Evolutionary conservation across 2,797 vertebrate species (phyloP).

Genomic region (Pelochelys cantorii): DNA sequence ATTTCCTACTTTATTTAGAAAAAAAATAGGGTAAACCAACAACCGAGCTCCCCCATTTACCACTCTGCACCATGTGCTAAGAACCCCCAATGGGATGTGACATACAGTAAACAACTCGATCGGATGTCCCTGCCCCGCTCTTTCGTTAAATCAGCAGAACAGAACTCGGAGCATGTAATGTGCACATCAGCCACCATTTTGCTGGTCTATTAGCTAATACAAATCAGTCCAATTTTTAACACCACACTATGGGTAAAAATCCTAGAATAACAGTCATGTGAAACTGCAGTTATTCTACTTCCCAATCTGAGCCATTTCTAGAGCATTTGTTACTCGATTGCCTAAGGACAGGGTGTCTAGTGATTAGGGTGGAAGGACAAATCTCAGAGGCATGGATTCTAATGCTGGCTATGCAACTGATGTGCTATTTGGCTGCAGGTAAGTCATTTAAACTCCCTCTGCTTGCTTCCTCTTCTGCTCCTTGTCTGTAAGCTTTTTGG

Average conservation of each 20-base stretch:
- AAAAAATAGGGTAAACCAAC: not conserved
- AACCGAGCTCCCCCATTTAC: not conserved
- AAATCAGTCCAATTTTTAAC: not conserved
- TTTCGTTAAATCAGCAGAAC: not conserved
- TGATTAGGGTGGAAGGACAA: not conserved
- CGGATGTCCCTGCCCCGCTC: fast-evolving
- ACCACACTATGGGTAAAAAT: not conserved
- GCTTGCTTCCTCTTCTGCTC: not conserved
- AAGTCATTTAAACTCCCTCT: not conserved
- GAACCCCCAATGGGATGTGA: fast-evolving
- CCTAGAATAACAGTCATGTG: fast-evolving
- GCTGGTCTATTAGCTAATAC: not conserved
- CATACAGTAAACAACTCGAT: not conserved
- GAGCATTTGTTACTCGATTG: not conserved
- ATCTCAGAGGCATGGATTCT: fast-evolving
- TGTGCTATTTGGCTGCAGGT: not conserved
- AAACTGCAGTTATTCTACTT: fast-evolving
- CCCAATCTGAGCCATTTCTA: fast-evolving
- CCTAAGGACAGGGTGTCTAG: not conserved
- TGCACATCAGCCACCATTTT: not conserved
- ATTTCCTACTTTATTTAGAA: not conserved
- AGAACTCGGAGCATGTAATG: not conserved
- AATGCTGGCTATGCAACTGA: not conserved
- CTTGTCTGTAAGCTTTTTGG: not conserved
- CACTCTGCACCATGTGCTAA: fast-evolving